phyloP scores from a whole-genome alignment of 2,888 invertebrate genomes.

The Girardia tigrina region DNA sequence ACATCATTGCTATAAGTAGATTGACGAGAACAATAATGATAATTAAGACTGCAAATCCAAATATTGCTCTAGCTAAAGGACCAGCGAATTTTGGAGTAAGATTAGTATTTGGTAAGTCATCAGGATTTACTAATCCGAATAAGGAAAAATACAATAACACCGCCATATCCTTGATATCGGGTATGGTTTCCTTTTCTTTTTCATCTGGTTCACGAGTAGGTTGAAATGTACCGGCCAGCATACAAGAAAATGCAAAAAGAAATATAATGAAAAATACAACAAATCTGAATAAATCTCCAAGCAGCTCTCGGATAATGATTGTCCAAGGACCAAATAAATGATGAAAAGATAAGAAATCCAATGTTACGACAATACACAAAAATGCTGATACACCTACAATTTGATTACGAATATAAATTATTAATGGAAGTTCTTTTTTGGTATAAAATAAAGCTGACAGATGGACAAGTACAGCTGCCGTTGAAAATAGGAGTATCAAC shows the following conservation, averaged over 20 bases:
- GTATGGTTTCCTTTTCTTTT: not conserved
- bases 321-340: slow-evolving; percentile 99
- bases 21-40: slow-evolving; percentile 93
- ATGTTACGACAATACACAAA: slow-evolving; percentile 85
- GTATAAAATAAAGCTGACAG: slow-evolving; percentile 57
- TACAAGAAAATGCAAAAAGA: slow-evolving; percentile 71
- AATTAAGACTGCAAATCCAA: slow-evolving; percentile 92
- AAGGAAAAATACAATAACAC: slow-evolving; percentile 94
- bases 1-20: slow-evolving; percentile 99
- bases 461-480: slow-evolving; percentile 58
- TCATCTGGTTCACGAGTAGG: slow-evolving; percentile 40
- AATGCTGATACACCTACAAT: slow-evolving; percentile 85
- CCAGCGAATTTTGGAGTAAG: slow-evolving; percentile 51
- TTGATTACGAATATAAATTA: slow-evolving; percentile 81
- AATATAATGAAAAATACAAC: slow-evolving; percentile 91
- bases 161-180: slow-evolving; percentile 61
- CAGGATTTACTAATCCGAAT: slow-evolving; percentile 71
- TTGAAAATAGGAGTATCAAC: slow-evolving; percentile 64
- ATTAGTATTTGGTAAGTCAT: slow-evolving; percentile 54
- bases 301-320: slow-evolving; percentile 74
- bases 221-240: slow-evolving; percentile 58
- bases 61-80: slow-evolving; percentile 56
- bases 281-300: slow-evolving; percentile 74
- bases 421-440: slow-evolving; percentile 57
- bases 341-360: slow-evolving; percentile 87